Percentiles rank a stretch among this genome's conserved stretches.
phyloP scores from a whole-genome alignment of 1,140 invertebrate genomes.

The Bombus polaris region DNA sequence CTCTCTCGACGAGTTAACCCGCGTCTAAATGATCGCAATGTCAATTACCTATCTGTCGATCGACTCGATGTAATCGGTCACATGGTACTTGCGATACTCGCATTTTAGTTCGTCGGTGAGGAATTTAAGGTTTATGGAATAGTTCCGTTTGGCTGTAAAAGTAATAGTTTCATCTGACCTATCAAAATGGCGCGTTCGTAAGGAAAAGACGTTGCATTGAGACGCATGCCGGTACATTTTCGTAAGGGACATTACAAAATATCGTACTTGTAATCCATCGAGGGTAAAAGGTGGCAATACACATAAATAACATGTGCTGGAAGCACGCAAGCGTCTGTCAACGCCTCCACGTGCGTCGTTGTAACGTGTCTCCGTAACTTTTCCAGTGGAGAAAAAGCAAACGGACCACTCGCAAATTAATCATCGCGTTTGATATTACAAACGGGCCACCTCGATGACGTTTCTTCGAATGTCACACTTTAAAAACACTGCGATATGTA shows the following conservation, averaged over 20 bases:
- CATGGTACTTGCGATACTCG: constrained; percentile 1
- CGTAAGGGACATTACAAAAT: not conserved
- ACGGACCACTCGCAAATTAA: constrained; percentile 72
- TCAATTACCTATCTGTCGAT: constrained; percentile 45
- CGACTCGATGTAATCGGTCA: constrained; percentile 50
- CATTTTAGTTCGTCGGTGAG: no score
- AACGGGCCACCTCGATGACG: constrained; percentile 69
- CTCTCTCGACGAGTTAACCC: constrained; percentile 25
- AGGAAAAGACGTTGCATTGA: not conserved
- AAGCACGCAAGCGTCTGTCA: constrained; percentile 76
- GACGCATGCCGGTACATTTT: not conserved
- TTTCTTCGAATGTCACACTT: not conserved
- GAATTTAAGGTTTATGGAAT: no score
- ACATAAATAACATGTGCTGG: constrained; percentile 74
- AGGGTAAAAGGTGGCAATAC: not conserved
- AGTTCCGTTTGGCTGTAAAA: not conserved
- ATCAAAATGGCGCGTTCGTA: not conserved
- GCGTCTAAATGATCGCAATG: constrained; percentile 33
- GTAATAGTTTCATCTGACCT: not conserved
- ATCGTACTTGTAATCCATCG: not conserved
- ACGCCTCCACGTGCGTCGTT: constrained; percentile 72
- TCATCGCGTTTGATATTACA: constrained; percentile 72
- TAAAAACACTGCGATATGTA: not conserved
- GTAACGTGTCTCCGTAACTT: not conserved
- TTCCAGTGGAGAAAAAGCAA: not conserved